phyloP scores from a whole-genome alignment of 2,888 invertebrate species.

The Digitonthophagus gazella region DNA sequence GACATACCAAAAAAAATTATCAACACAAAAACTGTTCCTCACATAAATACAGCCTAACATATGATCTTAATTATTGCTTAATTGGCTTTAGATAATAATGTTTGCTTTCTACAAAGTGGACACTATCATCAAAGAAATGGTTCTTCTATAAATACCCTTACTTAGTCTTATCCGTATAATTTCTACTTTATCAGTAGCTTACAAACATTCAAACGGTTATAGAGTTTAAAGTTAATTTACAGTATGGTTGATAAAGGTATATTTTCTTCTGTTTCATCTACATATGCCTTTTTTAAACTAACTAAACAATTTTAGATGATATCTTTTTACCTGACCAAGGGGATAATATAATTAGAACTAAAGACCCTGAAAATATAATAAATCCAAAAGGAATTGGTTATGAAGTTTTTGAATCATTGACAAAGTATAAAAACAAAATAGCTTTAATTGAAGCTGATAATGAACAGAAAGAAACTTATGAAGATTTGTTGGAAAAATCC shows the following conservation, averaged over 20 bases:
- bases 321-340: slow-evolving; percentile 22
- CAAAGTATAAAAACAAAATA: slow-evolving; percentile 13
- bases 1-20: no score
- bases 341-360: slow-evolving; percentile 23
- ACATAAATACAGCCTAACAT: no score
- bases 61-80: no score
- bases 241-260: not conserved
- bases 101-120: no score
- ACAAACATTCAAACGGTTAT: no score
- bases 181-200: not conserved
- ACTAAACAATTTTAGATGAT: slow-evolving; percentile 1
- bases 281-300: not conserved
- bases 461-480: slow-evolving; percentile 47
- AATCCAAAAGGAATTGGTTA: slow-evolving; percentile 21
- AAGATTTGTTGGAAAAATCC: slow-evolving; percentile 8
- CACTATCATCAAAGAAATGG: no score
- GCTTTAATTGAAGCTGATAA: slow-evolving; percentile 52
- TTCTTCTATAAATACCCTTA: no score
- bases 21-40: no score
- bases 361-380: not conserved
- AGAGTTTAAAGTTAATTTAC: no score
- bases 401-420: slow-evolving; percentile 16
- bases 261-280: not conserved
- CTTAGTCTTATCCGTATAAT: no score
- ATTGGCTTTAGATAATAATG: no score